phyloP scores from a whole-genome alignment of 2,797 vertebrate genomes.

The Thamnophis elegans region DNA sequence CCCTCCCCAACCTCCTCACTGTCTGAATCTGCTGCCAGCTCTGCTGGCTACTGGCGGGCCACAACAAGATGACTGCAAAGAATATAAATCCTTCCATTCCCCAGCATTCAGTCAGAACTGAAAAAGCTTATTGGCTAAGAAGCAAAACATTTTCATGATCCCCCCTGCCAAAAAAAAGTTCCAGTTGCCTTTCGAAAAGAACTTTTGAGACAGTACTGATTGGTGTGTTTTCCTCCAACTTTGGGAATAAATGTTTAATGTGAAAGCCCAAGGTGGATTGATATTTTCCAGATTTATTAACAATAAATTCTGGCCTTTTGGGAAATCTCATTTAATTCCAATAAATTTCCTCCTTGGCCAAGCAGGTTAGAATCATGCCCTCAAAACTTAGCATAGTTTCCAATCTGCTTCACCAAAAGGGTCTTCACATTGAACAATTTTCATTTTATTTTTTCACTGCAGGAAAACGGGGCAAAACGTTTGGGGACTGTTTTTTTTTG shows the following conservation, averaged over 20 bases:
- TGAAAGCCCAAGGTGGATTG: neutral
- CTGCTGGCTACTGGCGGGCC: too few relatives aligned
- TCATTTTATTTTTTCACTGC: neutral
- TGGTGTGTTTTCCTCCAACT: neutral
- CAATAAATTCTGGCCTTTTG: neutral
- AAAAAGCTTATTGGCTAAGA: neutral
- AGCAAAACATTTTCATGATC: neutral
- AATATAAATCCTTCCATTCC: too few relatives aligned
- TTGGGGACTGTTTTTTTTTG: neutral
- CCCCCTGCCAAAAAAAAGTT: too few relatives aligned
- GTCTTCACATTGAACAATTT: neutral
- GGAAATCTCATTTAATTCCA: neutral
- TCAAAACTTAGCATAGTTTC: neutral
- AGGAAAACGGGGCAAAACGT: neutral
- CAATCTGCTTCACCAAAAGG: neutral
- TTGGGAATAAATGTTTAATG: neutral
- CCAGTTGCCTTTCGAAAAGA: neutral
- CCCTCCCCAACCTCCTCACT: too few relatives aligned
- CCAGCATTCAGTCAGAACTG: neutral
- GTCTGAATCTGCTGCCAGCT: too few relatives aligned
- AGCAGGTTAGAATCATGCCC: neutral
- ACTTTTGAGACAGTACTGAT: neutral
- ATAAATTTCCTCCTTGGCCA: neutral
- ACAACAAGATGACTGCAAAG: too few relatives aligned
- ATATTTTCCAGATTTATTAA: neutral